Evolutionary conservation across 2,113 vertebrate species (phyloP), one percentile per base, ranked within the genome.

Genomic region (Scomber colias): DNA sequence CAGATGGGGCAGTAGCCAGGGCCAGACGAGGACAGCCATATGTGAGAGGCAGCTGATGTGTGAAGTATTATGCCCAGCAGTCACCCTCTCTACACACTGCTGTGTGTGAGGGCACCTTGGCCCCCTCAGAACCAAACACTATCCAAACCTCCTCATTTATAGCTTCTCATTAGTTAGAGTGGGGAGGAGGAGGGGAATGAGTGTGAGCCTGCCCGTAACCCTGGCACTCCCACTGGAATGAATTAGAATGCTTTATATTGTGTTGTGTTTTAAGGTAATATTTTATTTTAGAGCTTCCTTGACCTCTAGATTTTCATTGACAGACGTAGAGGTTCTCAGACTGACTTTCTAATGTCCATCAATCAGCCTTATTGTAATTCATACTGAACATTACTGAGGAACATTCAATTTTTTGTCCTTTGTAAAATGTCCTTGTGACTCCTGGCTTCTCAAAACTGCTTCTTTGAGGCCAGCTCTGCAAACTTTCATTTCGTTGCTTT

Each of bases 131-230:
- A 75, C 77, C 70, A 89, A 92, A 91, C 82, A 88, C 81, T 67
- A 79, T 87, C 90, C 87, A 89, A 90, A 86, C 89, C 85, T 83
- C 84, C 80, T 86, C 88, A 80, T 91, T 93, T 92, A 92, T 77
- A 59, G 90, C 81, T 83, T 88, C 87, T 94, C 92, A 94, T 94
- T 93, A 92, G 87, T 91, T 91, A 92, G 88, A 94, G 93, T 93
- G 90, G 87, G 62, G 78, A 71, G 35, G 81, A 69, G 79, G 82
- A 79, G 90, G 84, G 51, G 57, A 51, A 45, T 70, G 66, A 48
- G 63, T 17, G 62, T 10, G 44, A 45, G 78, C 24, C 77, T 80
- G 65, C 70, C 73, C 0, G 54, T 83, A 85, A 87, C 87, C 68
- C 84, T 67, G 79, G 73, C 81, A 81, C 83, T 87, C 78, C 77